phyloP scores from a whole-genome alignment of 2,113 vertebrate species.

The Epinephelus lanceolatus region DNA sequence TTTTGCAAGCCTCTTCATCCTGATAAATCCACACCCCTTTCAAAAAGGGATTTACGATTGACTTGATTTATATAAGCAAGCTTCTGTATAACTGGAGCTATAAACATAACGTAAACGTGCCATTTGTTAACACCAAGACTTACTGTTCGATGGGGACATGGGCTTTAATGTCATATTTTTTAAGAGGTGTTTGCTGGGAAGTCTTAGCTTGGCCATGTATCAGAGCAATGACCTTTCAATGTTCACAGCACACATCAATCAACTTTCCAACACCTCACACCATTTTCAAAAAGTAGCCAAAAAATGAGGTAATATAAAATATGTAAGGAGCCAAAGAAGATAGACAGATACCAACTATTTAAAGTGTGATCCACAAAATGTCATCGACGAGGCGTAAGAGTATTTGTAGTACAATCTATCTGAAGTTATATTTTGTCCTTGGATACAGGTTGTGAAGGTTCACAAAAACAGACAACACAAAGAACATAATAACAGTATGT shows the following conservation, averaged over 20 bases:
- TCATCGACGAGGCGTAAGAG: background rate
- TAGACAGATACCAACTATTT: background rate
- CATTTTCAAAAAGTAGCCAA: conserved; percentile 11
- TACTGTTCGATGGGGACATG: conserved; percentile 1
- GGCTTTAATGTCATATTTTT: conserved; percentile 25
- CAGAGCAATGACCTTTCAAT: conserved; percentile 46
- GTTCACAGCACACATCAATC: conserved; percentile 12
- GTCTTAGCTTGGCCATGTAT: conserved; percentile 11
- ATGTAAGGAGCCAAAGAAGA: background rate
- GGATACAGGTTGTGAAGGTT: background rate
- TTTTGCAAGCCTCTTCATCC: conserved; percentile 49
- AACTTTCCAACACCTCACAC: background rate
- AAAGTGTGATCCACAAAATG: background rate
- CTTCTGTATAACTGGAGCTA: conserved; percentile 28
- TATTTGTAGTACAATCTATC: background rate
- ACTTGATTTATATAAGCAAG: conserved; percentile 49
- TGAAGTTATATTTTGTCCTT: background rate
- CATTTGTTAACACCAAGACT: conserved; percentile 38
- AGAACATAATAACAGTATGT: background rate
- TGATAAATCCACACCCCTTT: conserved; percentile 58
- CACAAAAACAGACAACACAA: background rate
- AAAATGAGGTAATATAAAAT: background rate
- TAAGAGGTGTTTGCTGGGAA: conserved; percentile 22
- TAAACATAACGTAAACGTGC: conserved; percentile 30
- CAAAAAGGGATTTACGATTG: conserved; percentile 58